phyloP scores from a whole-genome alignment of 2,888 invertebrate genomes.

The Lasioglossum marginatum region DNA sequence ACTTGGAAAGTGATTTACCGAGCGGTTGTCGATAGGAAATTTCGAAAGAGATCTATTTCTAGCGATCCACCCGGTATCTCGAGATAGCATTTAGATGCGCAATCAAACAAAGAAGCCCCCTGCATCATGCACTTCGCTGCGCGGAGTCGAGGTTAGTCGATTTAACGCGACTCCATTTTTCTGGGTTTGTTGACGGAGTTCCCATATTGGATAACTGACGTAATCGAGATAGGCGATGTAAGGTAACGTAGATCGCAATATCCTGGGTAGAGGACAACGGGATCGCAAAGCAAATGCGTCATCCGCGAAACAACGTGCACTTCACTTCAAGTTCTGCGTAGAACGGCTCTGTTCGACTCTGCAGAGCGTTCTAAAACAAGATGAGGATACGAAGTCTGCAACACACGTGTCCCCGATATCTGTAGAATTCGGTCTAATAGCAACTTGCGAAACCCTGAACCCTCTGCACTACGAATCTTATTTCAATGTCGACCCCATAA shows the following conservation, averaged over 20 bases:
- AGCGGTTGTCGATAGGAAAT: not conserved
- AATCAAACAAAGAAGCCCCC: not conserved
- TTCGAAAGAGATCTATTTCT: not conserved
- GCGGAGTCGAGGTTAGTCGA: not conserved
- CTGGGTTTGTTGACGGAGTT: conserved; percentile 66
- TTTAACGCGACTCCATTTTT: conserved; percentile 43
- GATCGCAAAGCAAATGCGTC: conserved; percentile 59
- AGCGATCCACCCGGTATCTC: not conserved
- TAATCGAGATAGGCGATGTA: conserved; percentile 59
- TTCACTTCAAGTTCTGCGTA: conserved; percentile 17
- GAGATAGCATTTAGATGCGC: not conserved
- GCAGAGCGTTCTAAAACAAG: not conserved
- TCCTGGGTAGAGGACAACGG: conserved; percentile 79
- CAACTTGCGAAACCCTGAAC: not conserved
- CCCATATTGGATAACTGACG: conserved; percentile 54
- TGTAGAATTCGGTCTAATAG: not conserved
- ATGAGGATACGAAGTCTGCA: not conserved
- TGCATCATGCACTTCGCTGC: too few relatives aligned
- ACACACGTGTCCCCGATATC: not conserved
- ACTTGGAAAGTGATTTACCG: not conserved
- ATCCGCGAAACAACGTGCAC: conserved; percentile 17
- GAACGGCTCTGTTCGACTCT: not conserved
- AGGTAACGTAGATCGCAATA: conserved; percentile 73
- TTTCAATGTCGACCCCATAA: not conserved
- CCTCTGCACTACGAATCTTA: not conserved